phyloP scores from a whole-genome alignment of 1,140 invertebrate genomes.

The Aporrectodea caliginosa region DNA sequence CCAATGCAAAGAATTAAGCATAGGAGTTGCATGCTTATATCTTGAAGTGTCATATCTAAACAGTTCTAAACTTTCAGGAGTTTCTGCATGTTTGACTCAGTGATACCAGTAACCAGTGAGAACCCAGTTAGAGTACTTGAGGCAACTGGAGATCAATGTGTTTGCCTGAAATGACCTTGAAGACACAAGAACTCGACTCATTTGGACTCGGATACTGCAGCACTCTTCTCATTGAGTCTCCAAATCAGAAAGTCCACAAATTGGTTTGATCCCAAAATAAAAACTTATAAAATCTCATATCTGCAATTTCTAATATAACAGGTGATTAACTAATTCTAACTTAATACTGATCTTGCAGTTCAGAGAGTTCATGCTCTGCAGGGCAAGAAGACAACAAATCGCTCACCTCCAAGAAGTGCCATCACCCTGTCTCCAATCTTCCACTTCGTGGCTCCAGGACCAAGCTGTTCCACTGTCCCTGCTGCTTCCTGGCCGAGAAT shows the following conservation, averaged over 20 bases:
- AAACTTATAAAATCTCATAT: neutral
- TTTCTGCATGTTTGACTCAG: too few species aligned
- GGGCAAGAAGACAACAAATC: neutral
- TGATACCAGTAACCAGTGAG: too few species aligned
- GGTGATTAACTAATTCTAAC: too few species aligned
- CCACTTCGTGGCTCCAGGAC: conserved; percentile 25
- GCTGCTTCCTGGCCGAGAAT: conserved; percentile 54
- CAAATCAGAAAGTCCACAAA: too few species aligned
- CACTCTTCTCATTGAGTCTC: neutral
- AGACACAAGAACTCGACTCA: neutral
- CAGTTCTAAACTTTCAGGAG: too few species aligned
- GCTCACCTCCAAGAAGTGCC: conserved; percentile 12
- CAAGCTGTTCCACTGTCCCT: conserved; percentile 44
- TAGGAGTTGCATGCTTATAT: too few species aligned
- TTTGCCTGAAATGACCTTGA: neutral
- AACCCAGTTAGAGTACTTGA: too few species aligned
- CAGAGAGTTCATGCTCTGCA: neutral
- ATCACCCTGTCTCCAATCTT: conserved; percentile 10
- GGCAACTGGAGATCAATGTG: too few species aligned
- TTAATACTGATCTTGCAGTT: neutral
- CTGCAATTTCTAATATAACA: neutral
- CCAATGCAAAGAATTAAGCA: too few species aligned
- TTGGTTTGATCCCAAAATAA: too few species aligned
- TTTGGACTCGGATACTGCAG: neutral
- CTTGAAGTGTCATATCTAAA: too few species aligned